A percentile compares a stretch with the other conserved stretches of the same genome.
Evolutionary conservation across 2,797 vertebrate species (phyloP).

Genomic region (Setipinna tenuifilis): DNA sequence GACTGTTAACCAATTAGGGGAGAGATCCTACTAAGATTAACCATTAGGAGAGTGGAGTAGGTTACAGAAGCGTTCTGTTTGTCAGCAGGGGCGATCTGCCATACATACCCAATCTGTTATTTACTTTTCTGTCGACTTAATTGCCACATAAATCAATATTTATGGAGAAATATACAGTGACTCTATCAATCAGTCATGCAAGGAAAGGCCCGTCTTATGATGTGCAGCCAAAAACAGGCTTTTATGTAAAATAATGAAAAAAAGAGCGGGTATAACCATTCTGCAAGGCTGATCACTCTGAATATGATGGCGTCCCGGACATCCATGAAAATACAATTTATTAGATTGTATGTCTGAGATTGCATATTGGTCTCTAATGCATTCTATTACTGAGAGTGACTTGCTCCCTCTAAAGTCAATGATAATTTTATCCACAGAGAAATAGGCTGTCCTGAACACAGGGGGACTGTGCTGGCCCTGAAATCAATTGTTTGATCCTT

Average conservation of each 20-base stretch:
- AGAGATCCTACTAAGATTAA: constrained; percentile 81
- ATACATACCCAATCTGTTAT: constrained; percentile 71
- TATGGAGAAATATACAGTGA: constrained; percentile 30
- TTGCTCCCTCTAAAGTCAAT: constrained; percentile 57
- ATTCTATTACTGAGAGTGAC: constrained; percentile 58
- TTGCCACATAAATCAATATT: constrained; percentile 54
- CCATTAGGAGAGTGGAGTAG: constrained; percentile 75
- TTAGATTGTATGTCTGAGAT: constrained; percentile 27
- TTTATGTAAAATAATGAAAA: constrained; percentile 26
- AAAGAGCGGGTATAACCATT: background rate
- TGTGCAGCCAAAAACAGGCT: constrained; percentile 18
- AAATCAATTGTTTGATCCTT: constrained; percentile 81
- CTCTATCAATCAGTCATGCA: constrained; percentile 19
- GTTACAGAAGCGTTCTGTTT: constrained; percentile 72
- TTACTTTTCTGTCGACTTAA: constrained; percentile 69
- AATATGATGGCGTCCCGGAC: constrained; percentile 25
- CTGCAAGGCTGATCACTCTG: constrained; percentile 15
- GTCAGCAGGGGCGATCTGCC: constrained; percentile 74
- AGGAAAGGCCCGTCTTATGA: background rate
- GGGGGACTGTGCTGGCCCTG: constrained; percentile 71
- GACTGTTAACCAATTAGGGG: constrained; percentile 83
- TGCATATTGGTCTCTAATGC: constrained; percentile 26
- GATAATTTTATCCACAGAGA: constrained; percentile 68
- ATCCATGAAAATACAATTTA: constrained; percentile 23
- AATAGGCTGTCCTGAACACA: constrained; percentile 63